Base-by-base conservation (phyloP, 2,113 vertebrate genomes). In the Dissostichus mawsoni region DNA sequence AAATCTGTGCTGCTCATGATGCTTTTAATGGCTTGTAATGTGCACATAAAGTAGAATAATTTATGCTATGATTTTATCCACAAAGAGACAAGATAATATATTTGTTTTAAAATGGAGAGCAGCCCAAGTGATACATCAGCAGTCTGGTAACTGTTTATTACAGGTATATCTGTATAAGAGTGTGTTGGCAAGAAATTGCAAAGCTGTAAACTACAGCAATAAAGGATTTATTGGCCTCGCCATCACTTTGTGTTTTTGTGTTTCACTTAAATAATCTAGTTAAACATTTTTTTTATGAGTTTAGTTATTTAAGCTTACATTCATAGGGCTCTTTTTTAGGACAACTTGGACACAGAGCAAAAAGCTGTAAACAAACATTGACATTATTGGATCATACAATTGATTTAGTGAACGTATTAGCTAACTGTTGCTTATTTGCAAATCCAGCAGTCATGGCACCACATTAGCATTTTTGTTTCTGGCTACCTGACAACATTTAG, bases 1-100 rank as follows among this genome's bases (percentile, higher is more conserved):
- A n/a, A 63, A 79, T 51, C 80, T 57, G 57, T n/a, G 79, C 47
- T 16, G 25, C 64, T 70, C 53, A 16, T 25, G 66, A 59, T 51
- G 63, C 56, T 51, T 61, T 75, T 78, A 44, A 50, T 64, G 53
- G 41, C 25, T 50, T 11, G 29, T 29, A 61, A 74, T 58, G 33
- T 66, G 58, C 29, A 13, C 52, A 69, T 47, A 58, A 51, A 66
- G 55, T 18, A 47, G 17, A 17, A 62, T 72, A 36, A 76, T 55
- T 76, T 76, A 55, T 63, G 13, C 33, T 11, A 23, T 11, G 56
- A 48, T 56, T 56, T 48, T 52, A 58, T 52, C 6, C 14, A 58
- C 63, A 74, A 11, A 1, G 9, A 74, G 51, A 68, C 44, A 52
- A 62, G 64, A 76, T 69, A 2, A 66, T 57, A 47, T 41, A 52